A percentile compares a stretch with the other conserved stretches of the same genome.
These are phyloP conservation scores for Ligdia adustata DNA, from an alignment of 2,888 invertebrate species.

Conservation along the genomic window DNA sequence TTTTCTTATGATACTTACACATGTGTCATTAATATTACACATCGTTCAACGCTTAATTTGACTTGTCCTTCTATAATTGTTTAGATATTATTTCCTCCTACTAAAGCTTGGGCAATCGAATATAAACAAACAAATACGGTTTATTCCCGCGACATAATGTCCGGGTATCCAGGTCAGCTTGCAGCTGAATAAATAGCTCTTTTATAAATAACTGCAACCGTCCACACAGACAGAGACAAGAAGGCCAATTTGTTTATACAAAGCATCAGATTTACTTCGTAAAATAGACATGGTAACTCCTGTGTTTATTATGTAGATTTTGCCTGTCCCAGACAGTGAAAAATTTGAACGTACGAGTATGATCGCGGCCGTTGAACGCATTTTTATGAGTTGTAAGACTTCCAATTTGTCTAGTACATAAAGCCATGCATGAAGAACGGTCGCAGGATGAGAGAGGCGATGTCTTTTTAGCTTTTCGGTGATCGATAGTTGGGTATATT, in stretches of 20 bases:
- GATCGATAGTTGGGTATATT: constrained; percentile 76
- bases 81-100: background rate
- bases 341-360: constrained; percentile 52
- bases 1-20: background rate
- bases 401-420: constrained; percentile 26
- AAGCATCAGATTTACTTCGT: constrained; percentile 25
- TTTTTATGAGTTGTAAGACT: constrained; percentile 21
- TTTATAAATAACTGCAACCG: constrained; percentile 69
- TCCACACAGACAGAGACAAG: constrained; percentile 45
- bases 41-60: background rate
- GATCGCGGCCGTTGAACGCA: constrained; percentile 18
- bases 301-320: constrained; percentile 29
- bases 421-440: constrained; percentile 48
- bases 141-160: constrained; percentile 54
- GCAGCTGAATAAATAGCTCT: constrained; percentile 78
- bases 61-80: background rate
- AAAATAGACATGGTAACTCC: constrained; percentile 19
- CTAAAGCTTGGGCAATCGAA: constrained; percentile 4
- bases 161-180: constrained; percentile 73
- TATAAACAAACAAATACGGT: constrained; percentile 22
- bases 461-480: constrained; percentile 55
- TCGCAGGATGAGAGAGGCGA: constrained; percentile 44
- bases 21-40: background rate
- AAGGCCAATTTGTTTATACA: constrained; percentile 59
- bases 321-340: constrained; percentile 49